Base-by-base conservation (phyloP, 2,113 vertebrate species). In the Cranoglanis bouderius region DNA sequence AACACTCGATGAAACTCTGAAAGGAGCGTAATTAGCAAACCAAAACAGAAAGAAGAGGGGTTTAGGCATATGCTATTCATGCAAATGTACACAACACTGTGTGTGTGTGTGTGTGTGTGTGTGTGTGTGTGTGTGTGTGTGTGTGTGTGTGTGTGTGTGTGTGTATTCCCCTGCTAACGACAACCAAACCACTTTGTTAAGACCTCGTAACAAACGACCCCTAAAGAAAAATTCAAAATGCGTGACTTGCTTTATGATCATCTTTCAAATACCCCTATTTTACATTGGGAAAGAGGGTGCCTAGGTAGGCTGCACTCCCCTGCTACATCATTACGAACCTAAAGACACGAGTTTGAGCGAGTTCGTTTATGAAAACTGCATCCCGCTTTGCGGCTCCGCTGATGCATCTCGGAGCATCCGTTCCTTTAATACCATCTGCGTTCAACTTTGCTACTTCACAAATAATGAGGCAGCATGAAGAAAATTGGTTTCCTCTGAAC, bases 11-110 rank as follows among this genome's bases (percentile, higher is more conserved):
- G 84, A 74, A 59, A 74, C 88, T 81, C 75, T 46, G 77, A 88
- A 72, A 85, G 57, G 63, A 77, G 77, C 16, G 67, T 88, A 90
- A 88, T 91, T 90, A 82, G 70, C 90, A 88, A 89, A 88, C 63
- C 59, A 85, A 88, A 89, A 88, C 63, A 46, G 35, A 84, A 88
- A 21, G 85, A 67, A 38, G 74, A 78, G 65, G 81, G 75, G 57
- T 43, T 85, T 81, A 88, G 82, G 63, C 81, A 84, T 72, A 67
- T 72, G 81, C 65, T 55, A 70, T 83, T 86, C 57, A 65, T 77
- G 88, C 16, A 24, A 65, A 61, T 70, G 85, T 78, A 86, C 35
- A 87, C 35, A 77, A 59, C 49, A n/a, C 53, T n/a, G 2, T 12
- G n/a, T 59, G 61, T 5, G 29, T 21, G 49, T 32, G 43, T 67